These are phyloP conservation scores for Scolopax mira DNA, from an alignment of 2,113 vertebrate species.

Conservation along the genomic window DNA sequence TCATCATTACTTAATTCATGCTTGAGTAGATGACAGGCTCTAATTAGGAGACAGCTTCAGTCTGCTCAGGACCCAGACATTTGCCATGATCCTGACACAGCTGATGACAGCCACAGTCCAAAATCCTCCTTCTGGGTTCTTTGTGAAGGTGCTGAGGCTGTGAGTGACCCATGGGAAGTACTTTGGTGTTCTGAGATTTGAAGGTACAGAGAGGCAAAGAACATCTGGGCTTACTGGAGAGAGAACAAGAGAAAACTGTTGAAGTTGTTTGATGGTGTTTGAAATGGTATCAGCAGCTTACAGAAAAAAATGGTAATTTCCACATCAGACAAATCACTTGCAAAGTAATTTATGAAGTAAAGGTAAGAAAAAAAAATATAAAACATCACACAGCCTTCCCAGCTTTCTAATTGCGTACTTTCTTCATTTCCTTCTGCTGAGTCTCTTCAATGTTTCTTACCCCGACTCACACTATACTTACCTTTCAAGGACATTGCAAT, in stretches of 20 bases:
- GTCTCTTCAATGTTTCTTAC: background rate
- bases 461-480: background rate
- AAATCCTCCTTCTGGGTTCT: background rate
- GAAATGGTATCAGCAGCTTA: background rate
- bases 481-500: background rate
- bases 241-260: background rate
- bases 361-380: background rate
- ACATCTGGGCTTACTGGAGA: background rate
- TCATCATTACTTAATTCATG: constrained; percentile 14
- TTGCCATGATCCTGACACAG: background rate
- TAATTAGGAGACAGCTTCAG: background rate
- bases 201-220: background rate
- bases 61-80: background rate
- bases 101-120: background rate
- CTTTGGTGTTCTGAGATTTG: background rate
- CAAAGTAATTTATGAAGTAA: background rate
- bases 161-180: background rate
- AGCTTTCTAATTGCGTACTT: background rate
- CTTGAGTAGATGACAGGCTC: background rate
- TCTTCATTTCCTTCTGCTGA: background rate
- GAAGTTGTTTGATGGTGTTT: background rate
- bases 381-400: background rate
- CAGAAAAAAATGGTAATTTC: background rate
- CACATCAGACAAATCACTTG: background rate
- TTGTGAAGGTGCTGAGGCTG: background rate